A percentile compares a stretch with the other conserved stretches of the same genome.
Evolutionary conservation across 2,888 invertebrate species (phyloP).

Genomic region (Melanophora roralis): DNA sequence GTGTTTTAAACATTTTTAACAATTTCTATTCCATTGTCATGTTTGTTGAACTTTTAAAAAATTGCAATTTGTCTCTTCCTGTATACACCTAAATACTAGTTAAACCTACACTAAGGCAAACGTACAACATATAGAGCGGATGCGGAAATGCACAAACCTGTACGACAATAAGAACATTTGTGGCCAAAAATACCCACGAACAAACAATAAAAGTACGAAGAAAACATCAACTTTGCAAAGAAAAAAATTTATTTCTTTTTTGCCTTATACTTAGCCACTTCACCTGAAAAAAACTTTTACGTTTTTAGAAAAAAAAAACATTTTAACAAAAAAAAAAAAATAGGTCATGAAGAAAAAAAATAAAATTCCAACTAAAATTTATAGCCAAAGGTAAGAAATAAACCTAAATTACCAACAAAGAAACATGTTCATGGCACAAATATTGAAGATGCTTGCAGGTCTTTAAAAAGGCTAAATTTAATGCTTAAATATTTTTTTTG

Average conservation of each 20-base stretch:
- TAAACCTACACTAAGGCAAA: not conserved
- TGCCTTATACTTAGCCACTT: not conserved
- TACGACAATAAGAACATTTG: not conserved
- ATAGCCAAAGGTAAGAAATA: not conserved
- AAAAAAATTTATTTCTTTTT: not conserved
- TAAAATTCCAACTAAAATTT: not conserved
- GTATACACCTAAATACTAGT: not conserved
- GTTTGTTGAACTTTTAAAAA: constrained; percentile 16
- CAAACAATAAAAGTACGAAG: not conserved
- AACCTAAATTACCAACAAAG: not conserved
- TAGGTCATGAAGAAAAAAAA: not conserved
- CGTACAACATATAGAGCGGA: not conserved
- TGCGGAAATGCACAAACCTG: constrained; percentile 2
- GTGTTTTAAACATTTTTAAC: not conserved
- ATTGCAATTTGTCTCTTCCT: constrained; percentile 36
- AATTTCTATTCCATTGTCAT: constrained; percentile 10
- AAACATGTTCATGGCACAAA: not conserved
- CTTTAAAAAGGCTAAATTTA: not conserved
- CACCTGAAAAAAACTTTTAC: not conserved
- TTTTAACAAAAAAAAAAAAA: not conserved
- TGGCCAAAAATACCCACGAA: not conserved
- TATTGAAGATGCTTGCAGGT: not conserved
- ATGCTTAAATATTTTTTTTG: not conserved
- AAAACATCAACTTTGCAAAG: not conserved
- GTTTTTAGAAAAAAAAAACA: not conserved